A percentile compares a stretch with the other conserved stretches of the same genome.
phyloP scores from a whole-genome alignment of 2,888 invertebrate species.

The Papilio demoleus region DNA sequence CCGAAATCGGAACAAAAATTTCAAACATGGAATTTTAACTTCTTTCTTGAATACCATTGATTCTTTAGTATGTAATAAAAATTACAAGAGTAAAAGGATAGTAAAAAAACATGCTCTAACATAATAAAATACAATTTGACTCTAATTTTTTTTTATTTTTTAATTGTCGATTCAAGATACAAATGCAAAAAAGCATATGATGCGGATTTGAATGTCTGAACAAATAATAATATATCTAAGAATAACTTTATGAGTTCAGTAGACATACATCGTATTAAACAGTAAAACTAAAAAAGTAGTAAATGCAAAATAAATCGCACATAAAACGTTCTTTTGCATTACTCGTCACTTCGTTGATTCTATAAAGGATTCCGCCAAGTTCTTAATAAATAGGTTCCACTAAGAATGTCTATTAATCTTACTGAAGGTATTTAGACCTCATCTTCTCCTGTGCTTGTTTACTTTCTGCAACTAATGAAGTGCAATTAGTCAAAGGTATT shows the following conservation, averaged over 20 bases:
- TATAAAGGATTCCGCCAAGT: constrained; percentile 16
- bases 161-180: too few species aligned
- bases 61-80: background rate
- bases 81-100: background rate
- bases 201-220: too few species aligned
- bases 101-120: too few species aligned
- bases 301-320: too few species aligned
- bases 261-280: too few species aligned
- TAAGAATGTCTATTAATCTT: constrained; percentile 22
- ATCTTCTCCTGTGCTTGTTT: constrained; percentile 16
- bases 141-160: too few species aligned
- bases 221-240: too few species aligned
- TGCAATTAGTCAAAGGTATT: constrained; percentile 6
- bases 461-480: constrained; percentile 13
- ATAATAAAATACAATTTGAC: too few species aligned
- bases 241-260: too few species aligned
- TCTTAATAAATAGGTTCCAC: constrained; percentile 14
- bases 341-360: background rate
- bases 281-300: too few species aligned
- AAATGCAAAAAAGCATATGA: too few species aligned
- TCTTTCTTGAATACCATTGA: background rate
- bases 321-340: background rate
- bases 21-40: background rate
- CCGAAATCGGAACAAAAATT: background rate
- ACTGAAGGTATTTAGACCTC: constrained; percentile 14